Base-by-base conservation (phyloP, 2,113 vertebrate species). In the Eleginops maclovinus region DNA sequence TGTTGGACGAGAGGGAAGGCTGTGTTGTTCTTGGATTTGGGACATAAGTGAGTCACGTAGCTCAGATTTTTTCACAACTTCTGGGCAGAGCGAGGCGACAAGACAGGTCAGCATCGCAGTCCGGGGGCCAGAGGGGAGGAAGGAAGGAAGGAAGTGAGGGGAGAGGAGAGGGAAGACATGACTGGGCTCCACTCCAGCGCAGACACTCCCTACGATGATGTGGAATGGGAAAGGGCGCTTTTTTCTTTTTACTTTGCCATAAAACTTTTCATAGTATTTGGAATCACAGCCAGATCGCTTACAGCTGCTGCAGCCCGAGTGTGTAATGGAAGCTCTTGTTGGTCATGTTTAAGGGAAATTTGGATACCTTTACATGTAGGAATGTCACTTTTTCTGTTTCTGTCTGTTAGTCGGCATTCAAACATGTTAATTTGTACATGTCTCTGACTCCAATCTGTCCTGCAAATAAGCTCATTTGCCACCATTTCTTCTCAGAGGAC, bases 161-260 rank as follows among this genome's bases (percentile, higher is more conserved):
- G 40, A 72, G 76, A 60, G 68, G 40, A 72, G 76, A 60, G 46
- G 60, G 75, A 76, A 75, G 72, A 76, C 85, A 77, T 24, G 67
- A 65, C 84, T 66, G 79, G 86, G 86, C 87, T 68, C 28, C 4
- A 4, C 24, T 90, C 88, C 87, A 86, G 67, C 4, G 8, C 19
- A 67, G 85, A 82, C 83, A 91, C 88, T 89, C 91, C 88, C 87
- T 74, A 10, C 22, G 43, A 87, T 80, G 75, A 83, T 87, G 83
- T 77, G 79, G 76, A 82, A 71, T 66, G 72, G 81, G 60, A 77
- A 80, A 81, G 44, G 19, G 71, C 53, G 79, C 51, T 83, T 83
- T 81, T 70, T 81, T 81, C 82, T 88, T 77, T 50, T 55, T 17
- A 75, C 82, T 85, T 89, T 79, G 68, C 79, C 28, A 63, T 86